These are phyloP conservation scores for Melanostoma scalare DNA, from an alignment of 2,888 invertebrate genomes.

Conservation along the genomic window DNA sequence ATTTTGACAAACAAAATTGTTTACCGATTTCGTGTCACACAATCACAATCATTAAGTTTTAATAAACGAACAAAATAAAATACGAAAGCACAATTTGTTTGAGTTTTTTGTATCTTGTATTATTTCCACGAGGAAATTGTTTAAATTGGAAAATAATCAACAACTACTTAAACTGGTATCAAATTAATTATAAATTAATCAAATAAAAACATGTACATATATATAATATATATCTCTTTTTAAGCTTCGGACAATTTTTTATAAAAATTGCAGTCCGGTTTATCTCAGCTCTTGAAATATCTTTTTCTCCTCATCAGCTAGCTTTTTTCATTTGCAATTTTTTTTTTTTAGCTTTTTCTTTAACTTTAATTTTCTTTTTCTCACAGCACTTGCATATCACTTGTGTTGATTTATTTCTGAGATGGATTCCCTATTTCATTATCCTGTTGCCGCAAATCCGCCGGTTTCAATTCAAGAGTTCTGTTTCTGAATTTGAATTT, in stretches of 20 bases:
- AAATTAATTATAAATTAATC: conserved; percentile 54
- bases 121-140: background rate
- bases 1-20: conserved; percentile 60
- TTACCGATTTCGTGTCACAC: conserved; percentile 40
- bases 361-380: conserved; percentile 39
- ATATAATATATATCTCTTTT: conserved; percentile 59
- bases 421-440: conserved; percentile 62
- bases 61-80: background rate
- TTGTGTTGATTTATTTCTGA: conserved; percentile 56
- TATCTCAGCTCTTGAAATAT: conserved; percentile 64
- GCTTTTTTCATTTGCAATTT: conserved; percentile 34
- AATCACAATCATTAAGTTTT: conserved; percentile 18
- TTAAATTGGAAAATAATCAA: conserved; percentile 71
- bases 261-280: conserved; percentile 56
- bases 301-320: conserved; percentile 50
- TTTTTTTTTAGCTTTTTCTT: conserved; percentile 28
- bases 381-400: conserved; percentile 75
- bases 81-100: conserved; percentile 54
- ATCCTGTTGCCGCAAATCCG: conserved; percentile 67
- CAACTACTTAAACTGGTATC: conserved; percentile 69
- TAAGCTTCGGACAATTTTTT: conserved; percentile 53
- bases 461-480: conserved; percentile 49
- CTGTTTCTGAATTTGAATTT: conserved; percentile 27
- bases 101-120: conserved; percentile 39
- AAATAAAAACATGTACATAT: conserved; percentile 62